Conservation (phyloP, 2,113 vertebrate genomes). For the Tor tambroides region DNA sequence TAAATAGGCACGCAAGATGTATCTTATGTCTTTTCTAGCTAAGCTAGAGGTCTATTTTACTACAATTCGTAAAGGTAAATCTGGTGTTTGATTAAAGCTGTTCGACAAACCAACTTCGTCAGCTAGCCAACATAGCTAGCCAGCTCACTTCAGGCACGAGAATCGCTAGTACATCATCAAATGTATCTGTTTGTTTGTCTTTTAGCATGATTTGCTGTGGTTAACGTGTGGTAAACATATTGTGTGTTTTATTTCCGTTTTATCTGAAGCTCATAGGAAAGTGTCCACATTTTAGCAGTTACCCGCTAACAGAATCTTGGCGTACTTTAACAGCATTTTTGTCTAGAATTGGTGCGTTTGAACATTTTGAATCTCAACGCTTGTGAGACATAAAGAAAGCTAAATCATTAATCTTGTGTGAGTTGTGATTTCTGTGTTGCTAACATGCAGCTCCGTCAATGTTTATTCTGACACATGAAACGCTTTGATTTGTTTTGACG, state of each 20-base stretch:
- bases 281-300: background rate
- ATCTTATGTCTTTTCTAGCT: background rate
- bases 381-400: background rate
- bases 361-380: background rate
- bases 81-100: constrained; percentile 7
- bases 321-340: background rate
- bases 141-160: constrained; percentile 20
- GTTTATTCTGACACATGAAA: background rate
- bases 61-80: constrained; percentile 16
- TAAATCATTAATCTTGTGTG: background rate
- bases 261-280: background rate
- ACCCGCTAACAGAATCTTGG: constrained; percentile 27
- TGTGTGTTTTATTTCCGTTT: background rate
- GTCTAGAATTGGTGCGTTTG: background rate
- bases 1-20: background rate
- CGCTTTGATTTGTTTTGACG: background rate
- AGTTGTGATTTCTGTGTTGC: background rate
- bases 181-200: background rate
- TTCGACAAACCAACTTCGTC: constrained; percentile 33
- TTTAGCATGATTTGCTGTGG: background rate
- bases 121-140: constrained; percentile 33
- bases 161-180: background rate
- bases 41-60: background rate
- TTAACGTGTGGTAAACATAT: background rate
- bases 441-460: background rate